phyloP scores from a whole-genome alignment of 2,797 vertebrate species.

The Aplochiton taeniatus region DNA sequence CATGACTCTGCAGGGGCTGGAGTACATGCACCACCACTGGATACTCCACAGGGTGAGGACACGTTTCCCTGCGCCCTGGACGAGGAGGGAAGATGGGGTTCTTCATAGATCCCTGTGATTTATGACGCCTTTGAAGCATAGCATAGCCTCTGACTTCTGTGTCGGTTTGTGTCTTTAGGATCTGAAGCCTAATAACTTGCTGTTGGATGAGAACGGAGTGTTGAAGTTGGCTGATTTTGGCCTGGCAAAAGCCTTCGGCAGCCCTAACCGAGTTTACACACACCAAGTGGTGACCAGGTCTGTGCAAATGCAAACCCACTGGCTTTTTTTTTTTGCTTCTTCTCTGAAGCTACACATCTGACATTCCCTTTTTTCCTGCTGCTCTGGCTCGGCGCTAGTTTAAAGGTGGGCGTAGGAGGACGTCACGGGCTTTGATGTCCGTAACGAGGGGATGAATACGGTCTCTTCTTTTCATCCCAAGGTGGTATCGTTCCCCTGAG shows the following conservation, averaged over 20 bases:
- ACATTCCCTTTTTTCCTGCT: not conserved
- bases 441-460: too few species aligned
- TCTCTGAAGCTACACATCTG: not conserved
- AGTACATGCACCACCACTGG: constrained; percentile 95
- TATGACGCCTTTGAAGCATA: too few species aligned
- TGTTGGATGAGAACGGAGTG: constrained; percentile 91
- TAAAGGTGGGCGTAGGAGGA: too few species aligned
- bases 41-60: constrained; percentile 91
- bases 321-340: not conserved
- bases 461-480: too few species aligned
- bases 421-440: too few species aligned
- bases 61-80: too few species aligned
- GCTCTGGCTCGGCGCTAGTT: too few species aligned
- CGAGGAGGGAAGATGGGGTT: too few species aligned
- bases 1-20: constrained; percentile 97
- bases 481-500: constrained; percentile 96
- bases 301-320: not conserved
- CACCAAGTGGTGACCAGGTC: constrained; percentile 98
- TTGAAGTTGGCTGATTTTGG: constrained; percentile 98
- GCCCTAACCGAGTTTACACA: constrained; percentile 93
- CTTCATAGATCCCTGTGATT: too few species aligned
- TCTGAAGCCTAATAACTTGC: constrained; percentile 96
- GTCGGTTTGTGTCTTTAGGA: constrained; percentile 73
- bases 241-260: constrained; percentile 95
- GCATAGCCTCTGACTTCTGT: not conserved